Conservation (phyloP, 2,888 invertebrate species). For the Proisotoma minuta region DNA sequence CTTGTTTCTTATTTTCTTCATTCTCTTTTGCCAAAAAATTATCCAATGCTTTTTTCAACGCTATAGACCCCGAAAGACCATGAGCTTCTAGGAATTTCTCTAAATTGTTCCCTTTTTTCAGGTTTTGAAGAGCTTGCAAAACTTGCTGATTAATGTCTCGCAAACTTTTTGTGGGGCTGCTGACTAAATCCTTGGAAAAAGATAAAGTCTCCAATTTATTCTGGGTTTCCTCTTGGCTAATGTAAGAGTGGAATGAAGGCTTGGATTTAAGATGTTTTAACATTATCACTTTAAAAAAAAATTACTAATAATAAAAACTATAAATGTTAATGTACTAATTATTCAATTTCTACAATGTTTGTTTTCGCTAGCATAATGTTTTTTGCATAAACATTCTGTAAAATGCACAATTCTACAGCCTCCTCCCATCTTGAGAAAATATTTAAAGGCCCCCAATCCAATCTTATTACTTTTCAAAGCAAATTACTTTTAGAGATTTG, state of each 20-base stretch:
- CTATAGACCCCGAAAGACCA: conserved; percentile 17
- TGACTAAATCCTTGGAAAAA: not conserved
- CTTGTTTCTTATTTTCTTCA: not conserved
- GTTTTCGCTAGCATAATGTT: conserved; percentile 11
- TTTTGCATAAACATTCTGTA: conserved; percentile 4
- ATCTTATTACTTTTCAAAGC: no score
- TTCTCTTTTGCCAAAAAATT: conserved; percentile 4
- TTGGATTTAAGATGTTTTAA: not conserved
- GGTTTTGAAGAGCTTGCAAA: conserved; percentile 17
- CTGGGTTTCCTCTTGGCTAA: not conserved
- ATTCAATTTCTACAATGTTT: not conserved
- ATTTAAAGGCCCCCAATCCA: no score
- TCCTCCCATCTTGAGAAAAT: conserved; percentile 8
- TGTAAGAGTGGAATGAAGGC: conserved; percentile 1
- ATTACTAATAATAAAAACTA: not conserved
- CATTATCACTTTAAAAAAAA: not conserved
- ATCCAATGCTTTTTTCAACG: conserved; percentile 16
- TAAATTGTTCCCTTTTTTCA: conserved; percentile 27
- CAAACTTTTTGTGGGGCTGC: not conserved
- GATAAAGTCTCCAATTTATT: not conserved
- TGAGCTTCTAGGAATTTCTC: conserved; percentile 28
- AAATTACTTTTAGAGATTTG: no score
- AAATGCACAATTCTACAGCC: not conserved
- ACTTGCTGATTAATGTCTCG: not conserved
- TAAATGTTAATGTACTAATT: not conserved